Base-by-base conservation (phyloP, 2,113 vertebrate species). In the Heliornis fulica region DNA sequence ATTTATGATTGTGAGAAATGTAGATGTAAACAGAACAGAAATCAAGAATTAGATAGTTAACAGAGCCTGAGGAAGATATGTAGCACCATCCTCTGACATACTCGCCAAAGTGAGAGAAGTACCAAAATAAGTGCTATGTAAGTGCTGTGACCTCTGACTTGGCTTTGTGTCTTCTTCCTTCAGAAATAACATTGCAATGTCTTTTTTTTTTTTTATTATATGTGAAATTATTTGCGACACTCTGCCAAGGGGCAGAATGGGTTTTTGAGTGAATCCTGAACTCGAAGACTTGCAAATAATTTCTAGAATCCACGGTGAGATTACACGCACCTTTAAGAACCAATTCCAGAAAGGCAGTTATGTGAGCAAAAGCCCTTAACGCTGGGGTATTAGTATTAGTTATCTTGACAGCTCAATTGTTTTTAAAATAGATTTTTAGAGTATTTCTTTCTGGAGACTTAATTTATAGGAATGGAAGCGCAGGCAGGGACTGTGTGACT, bases 271-370 rank as follows among this genome's bases (percentile, higher is more conserved):
- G 25, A 87, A 56, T 56, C 64, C 50, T 68, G n/a, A 54, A 36
- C 21, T 16, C 9, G 1, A 68, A 83, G 78, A 53, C 13, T 50
- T 65, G 15, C n/a, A 43, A 31, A 23, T 21, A 6, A 54, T 72
- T 69, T 87, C 31, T 60, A 34, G 29, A 70, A 71, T 32, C 32
- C 53, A 54, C 32, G 36, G 64, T 21, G 26, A 65, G 36, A 68
- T 15, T 48, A 45, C 5, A 0, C 19, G 29, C 0, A 0, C 15
- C 9, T 40, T 48, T 57, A 83, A 76, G 20, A 40, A 26, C 13
- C 20, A 36, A 1, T 65, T 88, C 57, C 56, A 70, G n/a, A 74
- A 53, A 19, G 22, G 51, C 38, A 34, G 5, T 29, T 59, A 10
- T 4, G 15, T 29, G 20, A n/a, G 81, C 41, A 72, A 46, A 75